A percentile compares a stretch with the other conserved stretches of the same genome.
Evolutionary conservation across 2,797 vertebrate genomes (phyloP).

Genomic region (Halcyon badia): DNA sequence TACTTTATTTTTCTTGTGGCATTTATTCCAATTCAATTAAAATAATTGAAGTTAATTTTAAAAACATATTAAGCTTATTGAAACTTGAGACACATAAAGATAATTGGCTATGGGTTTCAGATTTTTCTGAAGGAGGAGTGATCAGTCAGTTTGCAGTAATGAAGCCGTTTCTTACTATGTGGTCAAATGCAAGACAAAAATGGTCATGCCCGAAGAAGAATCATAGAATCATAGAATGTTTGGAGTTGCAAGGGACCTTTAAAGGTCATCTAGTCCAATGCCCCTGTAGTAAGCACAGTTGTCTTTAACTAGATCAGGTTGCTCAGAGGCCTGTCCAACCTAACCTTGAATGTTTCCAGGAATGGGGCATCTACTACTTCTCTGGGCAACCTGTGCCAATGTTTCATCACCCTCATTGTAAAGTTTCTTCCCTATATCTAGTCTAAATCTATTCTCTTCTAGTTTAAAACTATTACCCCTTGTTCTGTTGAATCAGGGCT

Average conservation of each 20-base stretch:
- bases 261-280: background rate
- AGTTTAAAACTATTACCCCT: background rate
- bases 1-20: background rate
- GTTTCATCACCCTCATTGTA: background rate
- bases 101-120: background rate
- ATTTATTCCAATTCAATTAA: slow-evolving; percentile 8
- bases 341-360: background rate
- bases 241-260: background rate
- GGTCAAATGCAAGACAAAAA: background rate
- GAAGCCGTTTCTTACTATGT: background rate
- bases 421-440: background rate
- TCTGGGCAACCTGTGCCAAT: background rate
- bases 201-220: background rate
- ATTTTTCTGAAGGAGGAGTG: background rate
- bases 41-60: slow-evolving; percentile 22
- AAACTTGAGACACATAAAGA: background rate
- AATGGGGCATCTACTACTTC: background rate
- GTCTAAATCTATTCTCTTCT: background rate
- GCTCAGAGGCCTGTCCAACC: background rate
- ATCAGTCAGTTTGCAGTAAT: background rate
- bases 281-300: background rate
- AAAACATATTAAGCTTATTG: background rate
- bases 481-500: background rate
- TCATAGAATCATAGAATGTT: background rate
- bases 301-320: background rate